Conservation (phyloP, 2,797 vertebrate species). For the Adelosebastes latens region DNA sequence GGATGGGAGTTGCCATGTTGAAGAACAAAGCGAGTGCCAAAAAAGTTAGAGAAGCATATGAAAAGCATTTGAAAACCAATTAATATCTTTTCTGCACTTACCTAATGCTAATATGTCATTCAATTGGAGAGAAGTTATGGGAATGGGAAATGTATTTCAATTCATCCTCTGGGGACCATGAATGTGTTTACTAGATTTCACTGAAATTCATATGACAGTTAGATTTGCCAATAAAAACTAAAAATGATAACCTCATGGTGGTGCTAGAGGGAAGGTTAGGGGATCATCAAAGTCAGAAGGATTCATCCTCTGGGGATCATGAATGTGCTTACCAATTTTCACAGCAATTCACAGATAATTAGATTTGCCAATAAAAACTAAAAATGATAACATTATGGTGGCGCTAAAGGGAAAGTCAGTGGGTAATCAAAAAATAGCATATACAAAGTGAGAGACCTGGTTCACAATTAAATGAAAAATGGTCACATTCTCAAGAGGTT, state of each 20-base stretch:
- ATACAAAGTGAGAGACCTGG: not conserved
- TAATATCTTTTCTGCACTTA: slow-evolving; percentile 22
- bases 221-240: not conserved
- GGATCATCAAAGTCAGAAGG: not conserved
- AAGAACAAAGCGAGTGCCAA: slow-evolving; percentile 14
- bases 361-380: not conserved
- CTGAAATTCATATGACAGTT: not conserved
- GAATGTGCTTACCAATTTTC: too few species aligned
- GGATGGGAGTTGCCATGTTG: slow-evolving; percentile 29
- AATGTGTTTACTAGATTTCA: not conserved
- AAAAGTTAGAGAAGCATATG: slow-evolving; percentile 9
- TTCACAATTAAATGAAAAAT: not conserved
- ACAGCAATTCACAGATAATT: not conserved
- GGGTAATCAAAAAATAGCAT: not conserved
- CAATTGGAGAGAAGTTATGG: not conserved
- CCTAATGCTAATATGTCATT: slow-evolving; percentile 37
- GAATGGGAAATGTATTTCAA: not conserved
- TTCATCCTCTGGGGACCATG: not conserved
- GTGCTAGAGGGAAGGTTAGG: not conserved
- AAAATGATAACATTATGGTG: not conserved
- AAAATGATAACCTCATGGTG: not conserved
- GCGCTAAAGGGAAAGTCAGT: not conserved
- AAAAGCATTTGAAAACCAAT: slow-evolving; percentile 34
- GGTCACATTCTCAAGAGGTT: not conserved
- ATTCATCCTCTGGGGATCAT: not conserved